Evolutionary conservation across 2,888 invertebrate genomes (phyloP).

Genomic region (Rhabditophanes sp.): DNA sequence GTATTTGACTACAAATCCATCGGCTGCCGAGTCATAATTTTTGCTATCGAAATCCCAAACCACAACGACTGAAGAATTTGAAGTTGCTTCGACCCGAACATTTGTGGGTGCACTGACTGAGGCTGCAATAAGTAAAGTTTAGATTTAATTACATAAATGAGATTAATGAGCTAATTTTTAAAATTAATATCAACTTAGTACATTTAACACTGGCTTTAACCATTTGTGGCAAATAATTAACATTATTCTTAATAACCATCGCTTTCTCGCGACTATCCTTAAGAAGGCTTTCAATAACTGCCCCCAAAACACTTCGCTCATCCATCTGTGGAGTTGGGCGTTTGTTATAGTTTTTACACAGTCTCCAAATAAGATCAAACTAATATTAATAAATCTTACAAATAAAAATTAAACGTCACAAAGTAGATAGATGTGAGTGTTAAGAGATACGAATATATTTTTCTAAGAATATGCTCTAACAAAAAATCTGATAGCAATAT

Average conservation of each 20-base stretch:
- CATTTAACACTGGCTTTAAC: background rate
- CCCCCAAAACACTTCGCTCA: background rate
- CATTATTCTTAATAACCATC: background rate
- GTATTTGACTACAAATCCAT: slow-evolving; percentile 41
- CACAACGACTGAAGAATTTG: slow-evolving; percentile 36
- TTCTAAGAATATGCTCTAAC: background rate
- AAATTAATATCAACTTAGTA: background rate
- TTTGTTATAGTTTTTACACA: no score
- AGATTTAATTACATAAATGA: background rate
- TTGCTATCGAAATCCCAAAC: slow-evolving; percentile 40
- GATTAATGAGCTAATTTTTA: background rate
- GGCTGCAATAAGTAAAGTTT: slow-evolving; percentile 17
- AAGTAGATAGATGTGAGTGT: background rate
- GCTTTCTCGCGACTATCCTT: background rate
- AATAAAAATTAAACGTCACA: background rate
- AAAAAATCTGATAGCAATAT: background rate
- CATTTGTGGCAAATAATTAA: background rate
- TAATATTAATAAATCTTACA: slow-evolving; percentile 1
- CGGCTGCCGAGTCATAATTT: slow-evolving; percentile 12
- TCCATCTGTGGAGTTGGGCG: no score
- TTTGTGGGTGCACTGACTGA: slow-evolving; percentile 39
- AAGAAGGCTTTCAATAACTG: background rate
- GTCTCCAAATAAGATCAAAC: background rate
- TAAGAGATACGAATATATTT: background rate
- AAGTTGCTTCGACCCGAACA: slow-evolving; percentile 34